Conservation (phyloP, 2,888 invertebrate species). For the Drosophila peninsularis region DNA sequence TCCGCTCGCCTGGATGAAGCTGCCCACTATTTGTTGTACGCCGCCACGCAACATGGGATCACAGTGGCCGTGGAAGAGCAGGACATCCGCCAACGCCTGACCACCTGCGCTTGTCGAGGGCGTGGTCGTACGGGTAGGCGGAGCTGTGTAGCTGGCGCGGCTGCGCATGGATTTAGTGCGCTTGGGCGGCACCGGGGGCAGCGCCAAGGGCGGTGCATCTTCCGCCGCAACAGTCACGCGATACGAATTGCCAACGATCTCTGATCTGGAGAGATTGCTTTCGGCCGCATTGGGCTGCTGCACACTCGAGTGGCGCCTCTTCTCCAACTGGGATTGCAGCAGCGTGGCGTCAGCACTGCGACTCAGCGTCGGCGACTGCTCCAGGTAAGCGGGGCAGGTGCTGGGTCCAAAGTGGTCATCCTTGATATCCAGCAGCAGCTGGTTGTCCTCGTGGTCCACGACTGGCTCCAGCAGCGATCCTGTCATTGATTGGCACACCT, state of each 20-base stretch:
- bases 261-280: constrained; percentile 78
- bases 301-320: not conserved
- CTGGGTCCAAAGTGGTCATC: constrained; percentile 88
- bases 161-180: constrained; percentile 81
- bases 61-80: constrained; percentile 82
- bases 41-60: constrained; percentile 84
- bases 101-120: constrained; percentile 19
- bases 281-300: constrained; percentile 44
- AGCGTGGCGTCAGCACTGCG: constrained; percentile 82
- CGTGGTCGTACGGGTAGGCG: constrained; percentile 4
- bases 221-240: constrained; percentile 66
- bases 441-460: constrained; percentile 75
- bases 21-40: constrained; percentile 83
- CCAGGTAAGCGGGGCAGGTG: constrained; percentile 76
- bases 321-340: constrained; percentile 55
- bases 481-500: constrained; percentile 56
- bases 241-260: constrained; percentile 76
- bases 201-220: constrained; percentile 70
- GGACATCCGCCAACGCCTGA: constrained; percentile 77
- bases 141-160: constrained; percentile 22
- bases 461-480: constrained; percentile 30
- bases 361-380: constrained; percentile 70
- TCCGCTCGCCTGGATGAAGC: constrained; percentile 78
- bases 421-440: constrained; percentile 85
- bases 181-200: constrained; percentile 75